These are phyloP conservation scores for Microcebus murinus DNA, from an alignment of 2,113 vertebrate species.

Conservation along the genomic window DNA sequence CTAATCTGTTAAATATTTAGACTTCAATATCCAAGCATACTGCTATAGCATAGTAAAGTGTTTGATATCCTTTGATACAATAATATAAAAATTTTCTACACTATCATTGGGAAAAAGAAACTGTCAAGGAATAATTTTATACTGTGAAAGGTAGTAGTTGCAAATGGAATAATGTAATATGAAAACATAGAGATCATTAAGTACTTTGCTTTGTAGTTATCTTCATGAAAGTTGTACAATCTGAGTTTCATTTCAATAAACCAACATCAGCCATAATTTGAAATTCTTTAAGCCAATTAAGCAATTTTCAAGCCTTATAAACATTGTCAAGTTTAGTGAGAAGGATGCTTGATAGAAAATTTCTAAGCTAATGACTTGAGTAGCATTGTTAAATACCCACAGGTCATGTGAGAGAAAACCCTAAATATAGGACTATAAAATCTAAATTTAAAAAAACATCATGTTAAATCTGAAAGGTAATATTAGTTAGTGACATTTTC, in stretches of 20 bases:
- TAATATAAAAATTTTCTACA: background rate
- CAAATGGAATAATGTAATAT: background rate
- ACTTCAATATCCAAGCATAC: background rate
- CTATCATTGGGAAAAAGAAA: background rate
- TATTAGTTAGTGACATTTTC: conserved; percentile 13
- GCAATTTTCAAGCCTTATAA: conserved; percentile 54
- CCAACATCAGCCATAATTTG: conserved; percentile 55
- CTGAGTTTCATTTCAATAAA: conserved; percentile 55
- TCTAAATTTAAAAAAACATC: background rate
- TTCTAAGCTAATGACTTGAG: conserved; percentile 41
- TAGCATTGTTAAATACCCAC: conserved; percentile 30
- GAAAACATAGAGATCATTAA: background rate
- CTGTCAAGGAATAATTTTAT: background rate
- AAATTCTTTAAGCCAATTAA: conserved; percentile 58
- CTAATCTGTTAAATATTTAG: conserved; percentile 1
- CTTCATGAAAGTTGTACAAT: conserved; percentile 10
- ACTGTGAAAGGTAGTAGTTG: background rate
- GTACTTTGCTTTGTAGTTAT: conserved; percentile 49
- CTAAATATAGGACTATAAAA: background rate
- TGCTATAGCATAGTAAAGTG: background rate
- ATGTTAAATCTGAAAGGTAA: background rate
- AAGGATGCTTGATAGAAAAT: conserved; percentile 37
- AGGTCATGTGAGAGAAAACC: background rate
- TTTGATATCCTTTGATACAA: background rate
- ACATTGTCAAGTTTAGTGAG: conserved; percentile 50